A percentile compares a stretch with the other conserved stretches of the same genome.
These are phyloP conservation scores for Pygoscelis antarcticus DNA, from an alignment of 2,113 vertebrate species.

Conservation along the genomic window DNA sequence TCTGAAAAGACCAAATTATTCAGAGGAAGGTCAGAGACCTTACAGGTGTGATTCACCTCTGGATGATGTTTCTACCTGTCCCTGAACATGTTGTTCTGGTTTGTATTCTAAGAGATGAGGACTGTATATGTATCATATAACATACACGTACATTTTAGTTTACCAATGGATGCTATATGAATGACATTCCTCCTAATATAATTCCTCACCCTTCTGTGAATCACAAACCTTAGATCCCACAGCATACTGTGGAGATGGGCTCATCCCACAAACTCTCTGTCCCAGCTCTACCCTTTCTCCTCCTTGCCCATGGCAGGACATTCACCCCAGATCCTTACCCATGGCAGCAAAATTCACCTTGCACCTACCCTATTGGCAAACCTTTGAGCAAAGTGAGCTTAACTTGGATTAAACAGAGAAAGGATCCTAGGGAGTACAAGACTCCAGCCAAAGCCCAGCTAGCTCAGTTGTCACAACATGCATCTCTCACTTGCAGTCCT, in stretches of 20 bases:
- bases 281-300: not conserved
- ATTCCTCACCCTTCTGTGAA: not conserved
- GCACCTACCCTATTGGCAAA: not conserved
- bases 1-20: not conserved
- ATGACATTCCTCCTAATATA: not conserved
- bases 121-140: not conserved
- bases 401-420: not conserved
- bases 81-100: not conserved
- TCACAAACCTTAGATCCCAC: not conserved
- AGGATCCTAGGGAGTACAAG: not conserved
- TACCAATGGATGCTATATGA: not conserved
- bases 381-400: not conserved
- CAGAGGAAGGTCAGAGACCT: not conserved
- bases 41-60: not conserved
- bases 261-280: not conserved
- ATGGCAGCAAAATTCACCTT: not conserved
- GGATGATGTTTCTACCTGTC: not conserved
- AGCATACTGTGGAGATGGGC: not conserved
- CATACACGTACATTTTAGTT: not conserved
- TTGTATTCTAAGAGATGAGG: not conserved
- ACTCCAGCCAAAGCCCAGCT: not conserved
- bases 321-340: not conserved
- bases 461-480: not conserved
- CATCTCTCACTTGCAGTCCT: not conserved
- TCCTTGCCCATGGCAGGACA: not conserved